Percentiles rank a stretch among this genome's conserved stretches.
Evolutionary conservation across 2,113 vertebrate species (phyloP).

Genomic region (Rafetus swinhoei): DNA sequence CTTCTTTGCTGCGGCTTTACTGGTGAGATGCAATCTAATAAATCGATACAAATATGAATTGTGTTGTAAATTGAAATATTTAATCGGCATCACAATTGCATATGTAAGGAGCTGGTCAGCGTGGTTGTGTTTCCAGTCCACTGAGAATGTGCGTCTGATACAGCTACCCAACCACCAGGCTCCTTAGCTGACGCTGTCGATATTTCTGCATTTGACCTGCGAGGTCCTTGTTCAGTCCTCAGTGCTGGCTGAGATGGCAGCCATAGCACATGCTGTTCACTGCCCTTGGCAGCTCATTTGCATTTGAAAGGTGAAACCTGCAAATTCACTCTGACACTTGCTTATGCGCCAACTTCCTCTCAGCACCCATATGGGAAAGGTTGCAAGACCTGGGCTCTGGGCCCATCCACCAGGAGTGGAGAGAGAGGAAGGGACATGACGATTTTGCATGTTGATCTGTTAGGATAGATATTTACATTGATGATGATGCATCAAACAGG

Average conservation of each 20-base stretch:
- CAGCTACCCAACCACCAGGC: not conserved
- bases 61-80: not conserved
- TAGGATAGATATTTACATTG: not conserved
- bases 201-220: not conserved
- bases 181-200: not conserved
- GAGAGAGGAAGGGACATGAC: not conserved
- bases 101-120: not conserved
- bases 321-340: rapidly evolving
- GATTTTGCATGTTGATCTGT: not conserved
- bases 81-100: not conserved
- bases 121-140: not conserved
- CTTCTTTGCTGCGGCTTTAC: not conserved
- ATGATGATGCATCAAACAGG: not conserved
- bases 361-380: not conserved
- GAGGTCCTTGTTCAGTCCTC: not conserved
- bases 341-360: rapidly evolving
- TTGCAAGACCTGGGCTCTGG: not conserved
- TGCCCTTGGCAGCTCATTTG: not conserved
- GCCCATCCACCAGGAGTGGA: not conserved
- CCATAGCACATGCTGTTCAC: not conserved
- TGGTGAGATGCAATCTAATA: not conserved
- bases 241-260: not conserved
- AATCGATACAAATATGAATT: not conserved
- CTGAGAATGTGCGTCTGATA: not conserved
- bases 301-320: not conserved